A percentile compares a stretch with the other conserved stretches of the same genome.
Conservation (phyloP, 2,888 invertebrate genomes). For the Phrixothrix hirtus region DNA sequence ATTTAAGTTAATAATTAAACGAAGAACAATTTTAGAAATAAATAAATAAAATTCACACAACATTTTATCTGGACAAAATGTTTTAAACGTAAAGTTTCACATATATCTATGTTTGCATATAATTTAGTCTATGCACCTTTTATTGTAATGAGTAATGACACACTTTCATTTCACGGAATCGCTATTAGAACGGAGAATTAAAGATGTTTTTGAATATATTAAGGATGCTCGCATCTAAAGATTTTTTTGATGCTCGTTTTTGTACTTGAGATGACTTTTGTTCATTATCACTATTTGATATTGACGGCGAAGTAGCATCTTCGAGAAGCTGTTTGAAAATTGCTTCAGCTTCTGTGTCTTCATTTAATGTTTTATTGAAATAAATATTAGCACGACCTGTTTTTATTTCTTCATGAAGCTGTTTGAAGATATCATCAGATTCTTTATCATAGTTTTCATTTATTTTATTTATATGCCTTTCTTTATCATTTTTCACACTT, state of each 20-base stretch:
- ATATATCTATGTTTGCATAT: too few species aligned
- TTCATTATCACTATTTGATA: conserved; percentile 19
- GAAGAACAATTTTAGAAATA: too few species aligned
- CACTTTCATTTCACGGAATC: conserved; percentile 8
- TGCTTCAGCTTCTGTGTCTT: conserved; percentile 44
- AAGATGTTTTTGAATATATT: conserved; percentile 51
- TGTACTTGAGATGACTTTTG: conserved; percentile 7
- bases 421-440: conserved; percentile 44
- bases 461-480: not conserved
- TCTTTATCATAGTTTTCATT: conserved; percentile 19
- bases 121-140: too few species aligned
- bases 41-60: too few species aligned
- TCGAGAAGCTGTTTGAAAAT: conserved; percentile 50
- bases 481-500: conserved; percentile 1
- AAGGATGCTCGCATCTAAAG: conserved; percentile 47
- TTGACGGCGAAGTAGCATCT: conserved; percentile 38
- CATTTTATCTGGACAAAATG: too few species aligned
- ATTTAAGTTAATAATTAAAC: too few species aligned
- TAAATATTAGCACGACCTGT: conserved; percentile 19
- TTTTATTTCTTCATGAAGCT: conserved; percentile 45
- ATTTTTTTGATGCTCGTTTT: conserved; percentile 41
- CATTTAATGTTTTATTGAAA: conserved; percentile 36
- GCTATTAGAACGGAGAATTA: conserved; percentile 44
- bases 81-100: too few species aligned
- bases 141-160: too few species aligned